Percentiles rank a stretch among this genome's conserved stretches.
Evolutionary conservation across 2,888 invertebrate species (phyloP).

Genomic region (Linnaemya vulpina): DNA sequence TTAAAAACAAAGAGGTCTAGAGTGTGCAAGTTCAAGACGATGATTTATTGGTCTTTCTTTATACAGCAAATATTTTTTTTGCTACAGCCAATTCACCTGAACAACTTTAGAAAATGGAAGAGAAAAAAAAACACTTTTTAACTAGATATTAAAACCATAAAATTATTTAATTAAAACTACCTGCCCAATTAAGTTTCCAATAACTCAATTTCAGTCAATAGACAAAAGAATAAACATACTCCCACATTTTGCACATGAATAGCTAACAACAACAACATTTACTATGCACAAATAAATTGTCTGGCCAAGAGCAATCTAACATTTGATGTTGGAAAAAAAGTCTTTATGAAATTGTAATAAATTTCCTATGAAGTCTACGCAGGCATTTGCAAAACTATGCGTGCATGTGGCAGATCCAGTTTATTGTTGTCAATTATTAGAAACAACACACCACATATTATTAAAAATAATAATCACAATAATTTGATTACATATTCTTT

Average conservation of each 20-base stretch:
- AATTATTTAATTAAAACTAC: conserved; percentile 34
- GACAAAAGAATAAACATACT: not conserved
- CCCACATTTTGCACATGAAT: not conserved
- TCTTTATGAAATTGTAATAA: conserved; percentile 23
- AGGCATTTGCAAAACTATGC: not conserved
- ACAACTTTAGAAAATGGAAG: not conserved
- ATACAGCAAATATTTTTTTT: not conserved
- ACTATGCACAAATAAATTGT: not conserved
- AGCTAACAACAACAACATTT: not conserved
- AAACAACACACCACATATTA: conserved; percentile 5
- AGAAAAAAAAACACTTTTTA: not conserved
- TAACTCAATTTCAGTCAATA: conserved; percentile 6
- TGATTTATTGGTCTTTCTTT: too few relatives aligned
- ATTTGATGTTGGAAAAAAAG: not conserved
- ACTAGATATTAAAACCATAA: not conserved
- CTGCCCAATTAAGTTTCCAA: conserved; percentile 19
- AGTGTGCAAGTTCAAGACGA: too few relatives aligned
- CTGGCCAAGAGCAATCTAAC: not conserved
- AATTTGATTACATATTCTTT: conserved; percentile 33
- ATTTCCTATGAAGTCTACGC: conserved; percentile 26
- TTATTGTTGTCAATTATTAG: conserved; percentile 38
- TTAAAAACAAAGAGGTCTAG: too few relatives aligned
- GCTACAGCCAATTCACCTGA: not conserved
- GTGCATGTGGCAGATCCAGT: not conserved
- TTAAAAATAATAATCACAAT: conserved; percentile 38